phyloP scores from a whole-genome alignment of 2,113 vertebrate genomes.

The Gobius niger region DNA sequence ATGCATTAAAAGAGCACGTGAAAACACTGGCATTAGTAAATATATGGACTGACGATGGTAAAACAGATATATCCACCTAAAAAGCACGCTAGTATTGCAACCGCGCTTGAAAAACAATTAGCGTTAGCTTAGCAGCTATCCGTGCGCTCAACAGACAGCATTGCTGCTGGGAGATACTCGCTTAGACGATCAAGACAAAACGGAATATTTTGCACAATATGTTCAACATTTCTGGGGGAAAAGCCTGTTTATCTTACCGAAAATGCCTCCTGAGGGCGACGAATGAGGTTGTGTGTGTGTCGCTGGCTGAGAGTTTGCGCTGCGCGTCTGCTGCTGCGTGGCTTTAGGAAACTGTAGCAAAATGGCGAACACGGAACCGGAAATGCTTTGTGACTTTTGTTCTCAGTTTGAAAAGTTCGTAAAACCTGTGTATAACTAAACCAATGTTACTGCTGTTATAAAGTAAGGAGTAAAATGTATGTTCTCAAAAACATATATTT shows the following conservation, averaged over 20 bases:
- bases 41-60: no score
- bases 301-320: background rate
- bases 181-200: background rate
- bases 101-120: background rate
- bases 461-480: no score
- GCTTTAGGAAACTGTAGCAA: constrained; percentile 22
- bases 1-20: no score
- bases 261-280: background rate
- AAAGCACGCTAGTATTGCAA: no score
- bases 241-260: constrained; percentile 9
- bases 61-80: no score
- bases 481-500: no score
- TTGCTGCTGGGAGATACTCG: no score
- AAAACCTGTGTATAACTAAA: no score
- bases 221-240: background rate
- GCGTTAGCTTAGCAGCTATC: background rate
- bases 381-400: constrained; percentile 1
- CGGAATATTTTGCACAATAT: background rate
- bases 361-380: constrained; percentile 59
- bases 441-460: no score
- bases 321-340: background rate
- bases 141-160: background rate
- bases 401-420: background rate
- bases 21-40: no score
- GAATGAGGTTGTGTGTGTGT: background rate